Evolutionary conservation across 1,140 invertebrate species (phyloP).

Genomic region (Hylaeus anthracinus): DNA sequence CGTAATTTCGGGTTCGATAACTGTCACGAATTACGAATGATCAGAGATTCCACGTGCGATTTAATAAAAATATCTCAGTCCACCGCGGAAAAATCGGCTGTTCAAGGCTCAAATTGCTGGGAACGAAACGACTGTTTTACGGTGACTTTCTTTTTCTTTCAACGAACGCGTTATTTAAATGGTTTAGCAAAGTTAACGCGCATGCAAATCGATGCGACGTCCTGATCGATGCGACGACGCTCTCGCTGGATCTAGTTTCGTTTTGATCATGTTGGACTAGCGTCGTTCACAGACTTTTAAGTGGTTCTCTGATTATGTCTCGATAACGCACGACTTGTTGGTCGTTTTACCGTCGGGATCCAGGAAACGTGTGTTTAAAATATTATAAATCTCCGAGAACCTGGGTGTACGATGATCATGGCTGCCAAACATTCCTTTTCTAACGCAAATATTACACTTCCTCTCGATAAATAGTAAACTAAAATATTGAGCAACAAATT

Average conservation of each 20-base stretch:
- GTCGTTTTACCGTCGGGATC: conserved; percentile 4
- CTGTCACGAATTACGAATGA: background rate
- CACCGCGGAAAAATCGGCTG: background rate
- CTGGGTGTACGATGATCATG: background rate
- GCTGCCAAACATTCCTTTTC: background rate
- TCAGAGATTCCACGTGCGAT: background rate
- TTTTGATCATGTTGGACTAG: conserved; percentile 32
- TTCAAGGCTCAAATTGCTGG: background rate
- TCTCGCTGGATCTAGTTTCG: conserved; percentile 29
- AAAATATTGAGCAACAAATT: too few species aligned
- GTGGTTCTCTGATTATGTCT: conserved; percentile 14
- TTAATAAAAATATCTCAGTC: background rate
- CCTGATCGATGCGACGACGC: conserved; percentile 41
- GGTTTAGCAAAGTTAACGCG: conserved; percentile 15
- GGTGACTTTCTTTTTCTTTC: conserved; percentile 1
- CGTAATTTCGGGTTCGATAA: conserved; percentile 3
- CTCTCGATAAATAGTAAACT: too few species aligned
- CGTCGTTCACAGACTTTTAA: conserved; percentile 9
- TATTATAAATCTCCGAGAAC: background rate
- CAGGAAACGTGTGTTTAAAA: conserved; percentile 18
- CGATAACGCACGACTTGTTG: conserved; percentile 14
- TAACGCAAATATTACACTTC: too few species aligned
- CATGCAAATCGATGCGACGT: conserved; percentile 52
- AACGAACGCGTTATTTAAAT: background rate
- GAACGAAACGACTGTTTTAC: background rate